Evolutionary conservation across 2,888 invertebrate species (phyloP).

Genomic region (Aquatica leii): DNA sequence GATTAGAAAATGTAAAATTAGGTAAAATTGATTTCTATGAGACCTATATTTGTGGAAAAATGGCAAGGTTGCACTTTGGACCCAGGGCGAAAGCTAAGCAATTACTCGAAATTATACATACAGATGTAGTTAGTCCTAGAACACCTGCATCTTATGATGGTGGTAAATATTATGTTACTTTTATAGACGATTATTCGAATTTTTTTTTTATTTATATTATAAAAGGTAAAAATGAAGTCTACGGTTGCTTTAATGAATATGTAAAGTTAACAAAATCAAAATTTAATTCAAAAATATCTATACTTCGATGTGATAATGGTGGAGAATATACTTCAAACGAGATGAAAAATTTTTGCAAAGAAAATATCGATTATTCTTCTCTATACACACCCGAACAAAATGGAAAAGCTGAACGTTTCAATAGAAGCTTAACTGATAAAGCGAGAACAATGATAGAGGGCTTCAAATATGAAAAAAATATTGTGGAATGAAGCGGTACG

Average conservation of each 20-base stretch:
- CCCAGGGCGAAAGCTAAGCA: not conserved
- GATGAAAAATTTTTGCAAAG: conserved; percentile 17
- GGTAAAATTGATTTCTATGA: not conserved
- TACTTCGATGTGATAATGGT: conserved; percentile 22
- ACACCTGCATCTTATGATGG: not conserved
- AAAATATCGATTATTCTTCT: conserved; percentile 24
- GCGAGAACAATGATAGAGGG: conserved; percentile 23
- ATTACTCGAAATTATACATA: not conserved
- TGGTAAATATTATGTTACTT: not conserved
- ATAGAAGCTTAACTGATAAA: conserved; percentile 25
- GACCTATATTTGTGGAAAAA: not conserved
- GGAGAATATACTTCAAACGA: conserved; percentile 18
- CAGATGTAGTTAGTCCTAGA: not conserved
- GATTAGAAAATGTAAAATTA: not conserved
- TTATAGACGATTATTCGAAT: not conserved
- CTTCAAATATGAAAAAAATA: conserved; percentile 15
- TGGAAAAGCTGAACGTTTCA: conserved; percentile 28
- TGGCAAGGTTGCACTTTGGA: not conserved
- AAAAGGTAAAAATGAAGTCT: not conserved
- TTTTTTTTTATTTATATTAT: not conserved
- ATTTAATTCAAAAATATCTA: conserved; percentile 1
- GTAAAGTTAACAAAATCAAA: not conserved
- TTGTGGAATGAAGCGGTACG: conserved; percentile 28
- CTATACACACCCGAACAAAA: conserved; percentile 29
- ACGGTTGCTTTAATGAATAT: not conserved